A percentile compares a stretch with the other conserved stretches of the same genome.
phyloP scores from a whole-genome alignment of 2,113 vertebrate species.

The Marmota monax region DNA sequence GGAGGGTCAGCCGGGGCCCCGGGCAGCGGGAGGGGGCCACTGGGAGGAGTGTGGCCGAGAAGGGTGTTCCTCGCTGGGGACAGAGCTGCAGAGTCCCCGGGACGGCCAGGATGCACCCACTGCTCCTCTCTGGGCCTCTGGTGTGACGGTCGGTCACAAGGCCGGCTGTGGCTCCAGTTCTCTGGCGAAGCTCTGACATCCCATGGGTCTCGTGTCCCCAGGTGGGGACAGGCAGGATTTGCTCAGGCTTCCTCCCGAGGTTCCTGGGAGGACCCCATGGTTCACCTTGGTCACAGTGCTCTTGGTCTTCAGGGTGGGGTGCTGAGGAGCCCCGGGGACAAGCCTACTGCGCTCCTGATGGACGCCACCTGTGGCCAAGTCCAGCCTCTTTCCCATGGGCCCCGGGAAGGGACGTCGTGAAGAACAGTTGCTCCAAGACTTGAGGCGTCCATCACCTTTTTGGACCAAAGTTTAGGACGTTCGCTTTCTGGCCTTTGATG shows the following conservation, averaged over 20 bases:
- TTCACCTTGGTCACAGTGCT: accelerated
- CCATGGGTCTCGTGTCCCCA: background rate
- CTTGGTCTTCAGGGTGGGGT: accelerated
- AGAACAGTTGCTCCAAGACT: background rate
- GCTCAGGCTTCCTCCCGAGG: accelerated
- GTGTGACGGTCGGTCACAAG: accelerated
- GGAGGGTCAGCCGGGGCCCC: accelerated
- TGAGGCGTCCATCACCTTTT: accelerated
- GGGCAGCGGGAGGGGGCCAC: background rate
- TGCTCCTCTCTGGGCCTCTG: accelerated
- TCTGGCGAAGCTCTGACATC: background rate
- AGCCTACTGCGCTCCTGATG: accelerated
- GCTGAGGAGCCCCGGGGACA: accelerated
- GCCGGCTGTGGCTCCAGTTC: no score
- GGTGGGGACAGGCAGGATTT: accelerated
- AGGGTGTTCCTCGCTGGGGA: background rate
- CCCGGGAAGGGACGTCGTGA: no score
- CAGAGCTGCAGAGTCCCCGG: background rate
- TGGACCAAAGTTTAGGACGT: background rate
- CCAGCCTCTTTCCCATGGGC: background rate
- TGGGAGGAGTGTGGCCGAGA: background rate
- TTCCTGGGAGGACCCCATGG: accelerated
- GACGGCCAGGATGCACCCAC: accelerated
- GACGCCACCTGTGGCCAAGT: accelerated
- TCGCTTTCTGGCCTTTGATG: accelerated